These are phyloP conservation scores for Steinernema hermaphroditum DNA, from an alignment of 2,888 invertebrate genomes.

Conservation along the genomic window DNA sequence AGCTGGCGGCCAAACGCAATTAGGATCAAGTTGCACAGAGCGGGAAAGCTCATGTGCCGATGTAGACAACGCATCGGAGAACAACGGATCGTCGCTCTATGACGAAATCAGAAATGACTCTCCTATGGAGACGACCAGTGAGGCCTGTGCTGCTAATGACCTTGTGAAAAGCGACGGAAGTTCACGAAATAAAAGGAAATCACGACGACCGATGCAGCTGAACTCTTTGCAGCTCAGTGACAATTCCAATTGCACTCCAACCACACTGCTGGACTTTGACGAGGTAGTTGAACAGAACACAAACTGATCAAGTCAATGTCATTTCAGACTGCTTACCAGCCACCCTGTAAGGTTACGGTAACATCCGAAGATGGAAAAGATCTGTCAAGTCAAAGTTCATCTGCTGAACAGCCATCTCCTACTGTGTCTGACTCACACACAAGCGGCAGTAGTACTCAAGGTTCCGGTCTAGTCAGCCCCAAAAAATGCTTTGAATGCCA, in stretches of 20 bases:
- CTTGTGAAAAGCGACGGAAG: neutral
- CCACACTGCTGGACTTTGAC: neutral
- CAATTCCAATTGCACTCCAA: neutral
- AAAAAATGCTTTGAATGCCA: conserved; percentile 54
- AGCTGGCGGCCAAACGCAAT: neutral
- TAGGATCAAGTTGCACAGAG: neutral
- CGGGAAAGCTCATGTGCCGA: conserved; percentile 9
- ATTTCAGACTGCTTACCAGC: neutral
- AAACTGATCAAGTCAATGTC: neutral
- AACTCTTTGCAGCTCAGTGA: neutral
- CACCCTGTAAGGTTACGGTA: conserved; percentile 26
- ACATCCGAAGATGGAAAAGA: conserved; percentile 32
- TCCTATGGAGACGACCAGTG: conserved; percentile 27
- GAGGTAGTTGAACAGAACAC: neutral
- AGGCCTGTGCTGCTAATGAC: conserved; percentile 7
- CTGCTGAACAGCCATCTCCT: conserved; percentile 50
- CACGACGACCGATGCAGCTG: conserved; percentile 15
- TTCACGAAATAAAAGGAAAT: conserved; percentile 4
- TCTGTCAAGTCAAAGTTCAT: conserved; percentile 11
- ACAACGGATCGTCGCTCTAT: conserved; percentile 26
- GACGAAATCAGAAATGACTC: conserved; percentile 24
- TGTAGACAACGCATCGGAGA: conserved; percentile 14
- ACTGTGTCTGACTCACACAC: conserved; percentile 61
- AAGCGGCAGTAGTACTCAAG: conserved; percentile 46
- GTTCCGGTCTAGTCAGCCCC: conserved; percentile 44